These are phyloP conservation scores for Drosophila arizonae DNA, from an alignment of 1,140 invertebrate species.

Conservation along the genomic window DNA sequence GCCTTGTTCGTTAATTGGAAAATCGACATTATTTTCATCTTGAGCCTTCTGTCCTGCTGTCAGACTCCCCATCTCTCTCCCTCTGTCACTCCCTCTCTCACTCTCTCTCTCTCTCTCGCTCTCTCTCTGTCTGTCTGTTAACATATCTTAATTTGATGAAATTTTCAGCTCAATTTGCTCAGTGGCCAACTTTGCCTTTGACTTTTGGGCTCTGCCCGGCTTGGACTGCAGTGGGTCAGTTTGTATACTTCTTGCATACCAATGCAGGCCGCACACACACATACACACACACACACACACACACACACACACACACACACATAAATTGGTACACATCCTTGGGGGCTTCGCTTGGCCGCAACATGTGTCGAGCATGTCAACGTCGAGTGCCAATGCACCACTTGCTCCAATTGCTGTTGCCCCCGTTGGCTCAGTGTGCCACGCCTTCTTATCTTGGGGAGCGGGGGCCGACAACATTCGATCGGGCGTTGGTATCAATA, in stretches of 20 bases:
- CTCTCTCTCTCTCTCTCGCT: neutral
- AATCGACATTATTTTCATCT: neutral
- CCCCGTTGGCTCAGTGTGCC: neutral
- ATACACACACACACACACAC: constrained; percentile 2
- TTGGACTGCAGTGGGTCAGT: constrained; percentile 15
- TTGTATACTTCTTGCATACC: neutral
- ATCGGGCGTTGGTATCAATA: constrained; percentile 51
- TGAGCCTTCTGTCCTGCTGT: neutral
- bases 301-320: constrained; percentile 11
- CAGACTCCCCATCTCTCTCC: neutral
- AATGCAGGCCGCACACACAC: neutral
- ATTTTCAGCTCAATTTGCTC: constrained; percentile 8
- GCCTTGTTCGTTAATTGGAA: neutral
- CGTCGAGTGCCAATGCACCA: constrained; percentile 28
- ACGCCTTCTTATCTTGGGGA: neutral
- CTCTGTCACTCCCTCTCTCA: neutral
- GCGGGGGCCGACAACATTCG: constrained; percentile 28
- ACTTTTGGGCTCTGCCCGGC: neutral
- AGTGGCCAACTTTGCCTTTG: constrained; percentile 16
- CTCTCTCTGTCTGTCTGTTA: neutral
- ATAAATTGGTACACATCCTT: constrained; percentile 11
- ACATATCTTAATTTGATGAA: constrained; percentile 7
- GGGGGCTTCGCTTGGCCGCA: constrained; percentile 1
- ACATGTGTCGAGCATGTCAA: constrained; percentile 42
- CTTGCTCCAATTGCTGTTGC: constrained; percentile 17